A percentile compares a stretch with the other conserved stretches of the same genome.
Evolutionary conservation across 2,797 vertebrate species (phyloP).

Genomic region (Aplochiton taeniatus): DNA sequence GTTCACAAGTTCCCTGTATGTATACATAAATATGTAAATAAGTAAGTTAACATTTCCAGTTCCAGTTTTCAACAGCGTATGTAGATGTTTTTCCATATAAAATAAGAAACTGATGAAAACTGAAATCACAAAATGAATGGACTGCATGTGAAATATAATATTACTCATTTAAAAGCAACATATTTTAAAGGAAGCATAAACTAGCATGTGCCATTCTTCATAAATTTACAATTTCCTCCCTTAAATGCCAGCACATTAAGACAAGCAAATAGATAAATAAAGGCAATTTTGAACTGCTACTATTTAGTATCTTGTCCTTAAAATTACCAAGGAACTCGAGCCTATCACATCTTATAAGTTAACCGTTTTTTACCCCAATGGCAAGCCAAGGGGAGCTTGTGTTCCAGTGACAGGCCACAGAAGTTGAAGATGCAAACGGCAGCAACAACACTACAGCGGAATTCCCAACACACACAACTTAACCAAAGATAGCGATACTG

Average conservation of each 20-base stretch:
- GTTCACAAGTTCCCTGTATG: no score
- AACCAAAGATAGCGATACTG: conserved; percentile 42
- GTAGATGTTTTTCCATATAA: no score
- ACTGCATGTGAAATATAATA: no score
- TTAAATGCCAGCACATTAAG: background rate
- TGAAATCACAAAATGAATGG: no score
- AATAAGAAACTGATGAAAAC: no score
- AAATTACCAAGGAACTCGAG: conserved; percentile 65
- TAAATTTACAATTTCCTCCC: no score
- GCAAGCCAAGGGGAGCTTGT: conserved; percentile 69
- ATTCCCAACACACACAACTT: conserved; percentile 52
- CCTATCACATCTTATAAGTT: conserved; percentile 80
- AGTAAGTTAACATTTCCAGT: no score
- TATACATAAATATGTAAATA: no score
- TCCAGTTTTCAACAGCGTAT: no score
- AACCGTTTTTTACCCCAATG: conserved; percentile 78
- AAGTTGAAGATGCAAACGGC: conserved; percentile 69
- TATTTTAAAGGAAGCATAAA: no score
- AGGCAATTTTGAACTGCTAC: conserved; percentile 58
- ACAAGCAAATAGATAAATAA: conserved; percentile 52
- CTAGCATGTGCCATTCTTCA: no score
- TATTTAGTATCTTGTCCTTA: conserved; percentile 69
- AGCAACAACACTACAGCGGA: conserved; percentile 60
- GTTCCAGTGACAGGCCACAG: conserved; percentile 70
- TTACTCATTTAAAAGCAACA: no score